These are phyloP conservation scores for Archivesica marissinica DNA, from an alignment of 1,140 invertebrate genomes.

Conservation along the genomic window DNA sequence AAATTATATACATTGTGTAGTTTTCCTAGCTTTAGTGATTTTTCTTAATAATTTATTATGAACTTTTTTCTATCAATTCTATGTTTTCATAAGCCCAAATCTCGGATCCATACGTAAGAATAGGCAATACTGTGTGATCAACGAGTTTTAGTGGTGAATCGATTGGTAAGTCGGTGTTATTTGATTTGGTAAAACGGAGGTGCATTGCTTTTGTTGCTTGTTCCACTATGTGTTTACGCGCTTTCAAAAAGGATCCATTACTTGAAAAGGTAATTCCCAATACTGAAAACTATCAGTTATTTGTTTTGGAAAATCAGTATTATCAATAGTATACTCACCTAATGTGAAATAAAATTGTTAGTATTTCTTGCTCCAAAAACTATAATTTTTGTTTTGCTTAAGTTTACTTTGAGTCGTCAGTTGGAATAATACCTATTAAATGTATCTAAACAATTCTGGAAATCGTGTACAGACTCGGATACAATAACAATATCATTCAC, in stretches of 20 bases:
- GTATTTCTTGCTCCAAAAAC: too few species aligned
- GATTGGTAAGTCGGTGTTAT: conserved; percentile 22
- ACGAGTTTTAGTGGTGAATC: conserved; percentile 16
- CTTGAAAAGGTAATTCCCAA: conserved; percentile 27
- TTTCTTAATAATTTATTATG: conserved; percentile 38
- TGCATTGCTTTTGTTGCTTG: conserved; percentile 37
- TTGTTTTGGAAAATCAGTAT: too few species aligned
- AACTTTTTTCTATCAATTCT: conserved; percentile 7
- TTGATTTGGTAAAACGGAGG: conserved; percentile 10
- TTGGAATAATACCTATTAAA: too few species aligned
- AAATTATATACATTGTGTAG: not conserved
- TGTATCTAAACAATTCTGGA: too few species aligned
- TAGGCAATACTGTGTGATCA: conserved; percentile 31
- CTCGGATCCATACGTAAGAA: conserved; percentile 38
- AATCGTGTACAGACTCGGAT: too few species aligned
- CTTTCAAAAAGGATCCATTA: conserved; percentile 35
- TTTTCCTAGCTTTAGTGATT: conserved; percentile 24
- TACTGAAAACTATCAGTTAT: too few species aligned
- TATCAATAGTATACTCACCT: too few species aligned
- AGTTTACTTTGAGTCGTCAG: too few species aligned
- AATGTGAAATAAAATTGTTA: too few species aligned
- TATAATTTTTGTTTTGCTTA: too few species aligned
- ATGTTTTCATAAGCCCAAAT: conserved; percentile 25
- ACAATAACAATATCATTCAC: too few species aligned
- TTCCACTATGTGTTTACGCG: conserved; percentile 17